Base-by-base conservation (phyloP, 2,888 invertebrate genomes). In the Leptopilina drosophilae region DNA sequence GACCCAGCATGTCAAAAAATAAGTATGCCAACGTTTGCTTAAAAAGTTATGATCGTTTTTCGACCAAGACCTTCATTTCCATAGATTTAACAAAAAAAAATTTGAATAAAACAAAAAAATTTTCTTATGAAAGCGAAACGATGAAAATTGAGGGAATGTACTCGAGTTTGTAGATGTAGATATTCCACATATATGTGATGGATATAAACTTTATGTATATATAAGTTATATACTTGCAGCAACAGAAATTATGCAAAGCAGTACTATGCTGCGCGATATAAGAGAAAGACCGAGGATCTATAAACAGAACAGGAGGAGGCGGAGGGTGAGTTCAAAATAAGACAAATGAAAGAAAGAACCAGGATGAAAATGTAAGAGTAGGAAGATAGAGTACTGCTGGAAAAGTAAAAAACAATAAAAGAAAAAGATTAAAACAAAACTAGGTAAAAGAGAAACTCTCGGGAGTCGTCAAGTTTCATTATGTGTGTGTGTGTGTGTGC, bases 231-330 rank as follows among this genome's bases (percentile, higher is more conserved):
- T 81, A 83, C 84, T 82, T 83, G 83, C 85, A 86, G 84, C 87
- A 85, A 87, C 83, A 82, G 87, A 83, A 86, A 86, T 86, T 86
- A 87, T 86, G 86, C 87, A 86, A 86, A 86, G 82, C 83, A 82
- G 82, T 75, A 81, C 82, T 80, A 82, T 80, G 80, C 64, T 76
- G 62, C 80, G 82, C 77, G 78, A 82, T 77, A 82, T 77, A 78
- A 82, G 81, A 81, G 49, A 64, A 69, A 78, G 79, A 53, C 46
- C 12, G 46, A 42, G 77, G 59, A 56, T 56, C 78, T 67, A 59
- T 64, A 49, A 9, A 26, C 69, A 33, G 8, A 42, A 42, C 20
- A 79, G 81, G 33, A 8, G 8, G 42, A 42, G 42, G 8, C 7
- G 8, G 42, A 42, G 8, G 8, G 42, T 8, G 42, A 79, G 81